phyloP scores from a whole-genome alignment of 2,888 invertebrate species.

The Lypha dubia region DNA sequence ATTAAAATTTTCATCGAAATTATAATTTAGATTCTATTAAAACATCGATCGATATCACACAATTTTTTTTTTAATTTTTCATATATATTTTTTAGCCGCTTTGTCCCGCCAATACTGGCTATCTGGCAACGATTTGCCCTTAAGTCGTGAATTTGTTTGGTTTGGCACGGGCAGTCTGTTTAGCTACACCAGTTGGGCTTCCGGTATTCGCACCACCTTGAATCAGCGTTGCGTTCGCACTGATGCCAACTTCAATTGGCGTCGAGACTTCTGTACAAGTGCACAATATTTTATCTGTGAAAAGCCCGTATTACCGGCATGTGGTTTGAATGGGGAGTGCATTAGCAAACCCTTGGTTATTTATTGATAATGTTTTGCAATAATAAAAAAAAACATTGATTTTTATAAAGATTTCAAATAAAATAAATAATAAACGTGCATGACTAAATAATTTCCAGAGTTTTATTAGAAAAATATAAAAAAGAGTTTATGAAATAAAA shows the following conservation, averaged over 20 bases:
- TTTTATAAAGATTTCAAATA: neutral
- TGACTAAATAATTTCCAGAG: neutral
- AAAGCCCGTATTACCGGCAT: slow-evolving; percentile 6
- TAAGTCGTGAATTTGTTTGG: slow-evolving; percentile 31
- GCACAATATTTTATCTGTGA: slow-evolving; percentile 48
- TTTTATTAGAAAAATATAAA: neutral
- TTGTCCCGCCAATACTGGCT: slow-evolving; percentile 40
- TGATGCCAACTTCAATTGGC: slow-evolving; percentile 42
- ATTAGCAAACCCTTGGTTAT: neutral
- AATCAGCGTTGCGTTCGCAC: slow-evolving; percentile 47
- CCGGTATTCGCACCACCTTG: neutral
- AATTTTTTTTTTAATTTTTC: neutral
- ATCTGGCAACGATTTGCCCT: slow-evolving; percentile 50
- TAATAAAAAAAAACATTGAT: neutral
- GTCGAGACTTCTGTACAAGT: neutral
- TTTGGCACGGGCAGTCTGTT: slow-evolving; percentile 29
- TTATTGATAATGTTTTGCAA: neutral
- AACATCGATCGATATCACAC: too few relatives aligned
- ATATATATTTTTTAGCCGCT: neutral
- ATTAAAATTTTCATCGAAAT: too few relatives aligned
- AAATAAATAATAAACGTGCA: slow-evolving; percentile 1
- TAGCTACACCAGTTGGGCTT: slow-evolving; percentile 40
- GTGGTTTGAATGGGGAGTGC: slow-evolving; percentile 10
- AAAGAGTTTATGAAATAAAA: neutral
- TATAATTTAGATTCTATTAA: neutral